These are phyloP conservation scores for Halcyon chelicuti DNA, from an alignment of 2,797 vertebrate species.

Conservation along the genomic window DNA sequence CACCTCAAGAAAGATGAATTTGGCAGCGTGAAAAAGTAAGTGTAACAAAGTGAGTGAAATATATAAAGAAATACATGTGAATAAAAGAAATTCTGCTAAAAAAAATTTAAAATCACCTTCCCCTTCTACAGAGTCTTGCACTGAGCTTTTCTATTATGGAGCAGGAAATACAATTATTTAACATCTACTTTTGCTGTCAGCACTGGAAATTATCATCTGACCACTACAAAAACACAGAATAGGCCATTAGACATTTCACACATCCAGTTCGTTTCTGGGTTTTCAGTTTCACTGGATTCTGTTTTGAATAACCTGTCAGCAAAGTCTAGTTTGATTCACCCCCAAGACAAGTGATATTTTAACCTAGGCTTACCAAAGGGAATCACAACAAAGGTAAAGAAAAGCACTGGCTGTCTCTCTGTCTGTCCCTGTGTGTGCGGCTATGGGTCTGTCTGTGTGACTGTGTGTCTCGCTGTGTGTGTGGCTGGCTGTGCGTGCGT, in stretches of 20 bases:
- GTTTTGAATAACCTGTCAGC: background rate
- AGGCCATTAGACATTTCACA: background rate
- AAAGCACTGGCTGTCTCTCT: background rate
- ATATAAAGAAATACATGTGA: background rate
- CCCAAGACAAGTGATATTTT: background rate
- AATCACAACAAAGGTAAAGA: background rate
- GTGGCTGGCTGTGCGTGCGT: no score
- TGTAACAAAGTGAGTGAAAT: background rate
- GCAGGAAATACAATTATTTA: background rate
- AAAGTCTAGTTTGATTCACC: background rate
- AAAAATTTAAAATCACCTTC: background rate
- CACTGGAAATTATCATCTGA: background rate
- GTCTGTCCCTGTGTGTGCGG: no score
- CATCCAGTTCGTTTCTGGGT: background rate
- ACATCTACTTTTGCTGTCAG: background rate
- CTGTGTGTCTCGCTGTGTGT: no score
- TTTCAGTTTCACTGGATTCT: background rate
- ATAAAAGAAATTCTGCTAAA: background rate
- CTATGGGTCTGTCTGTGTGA: no score
- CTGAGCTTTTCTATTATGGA: background rate
- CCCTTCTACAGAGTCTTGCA: background rate
- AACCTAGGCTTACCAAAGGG: background rate
- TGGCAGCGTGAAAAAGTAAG: background rate
- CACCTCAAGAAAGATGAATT: background rate
- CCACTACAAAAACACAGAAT: accelerated